Evolutionary conservation across 2,113 vertebrate species (phyloP), one percentile per base, ranked within the genome.

Genomic region (Malurus elegans): DNA sequence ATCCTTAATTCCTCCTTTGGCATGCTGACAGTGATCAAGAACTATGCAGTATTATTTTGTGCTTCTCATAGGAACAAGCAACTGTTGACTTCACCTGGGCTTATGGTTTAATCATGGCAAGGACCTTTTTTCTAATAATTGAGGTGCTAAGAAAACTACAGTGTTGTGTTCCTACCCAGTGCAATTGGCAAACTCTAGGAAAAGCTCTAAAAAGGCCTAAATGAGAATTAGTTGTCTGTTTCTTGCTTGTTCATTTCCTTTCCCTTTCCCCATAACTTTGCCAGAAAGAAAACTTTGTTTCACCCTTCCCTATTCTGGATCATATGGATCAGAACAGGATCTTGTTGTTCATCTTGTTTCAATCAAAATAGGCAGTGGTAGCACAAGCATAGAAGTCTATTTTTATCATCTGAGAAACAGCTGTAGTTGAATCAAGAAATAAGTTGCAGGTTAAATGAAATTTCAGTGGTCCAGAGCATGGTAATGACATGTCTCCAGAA

Each of bases 321-420:
- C 36, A 17, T 51, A 45, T 25, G 26, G 61, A 60, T 79, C 61
- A 87, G 84, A 84, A 69, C 40, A 92, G 36, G 24, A 61, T 56
- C 53, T 60, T 73, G 42, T 50, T 3, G 4, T 32, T 29, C 74
- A 57, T 62, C 47, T 94, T 75, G 25, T 66, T 94, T 83, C 79
- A 64, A 89, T 94, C 54, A 88, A 84, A 88, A 79, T 5, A 79
- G 38, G 38, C 66, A 86, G 53, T 2, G 19, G 87, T 4, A 95
- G 78, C 78, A 87, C 48, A 40, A 87, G 36, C 50, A 94, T 15
- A n/a, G 58, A 32, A 94, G 18, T 25, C 87, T 93, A 62, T 92
- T 96, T 95, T 95, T 94, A 85, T 84, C 64, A 72, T 91, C 67
- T 92, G 90, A 96, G 67, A 96, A 95, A 97, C 91, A 95, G 91